A percentile compares a stretch with the other conserved stretches of the same genome.
These are phyloP conservation scores for Electrona antarctica DNA, from an alignment of 2,113 vertebrate species.

Conservation along the genomic window DNA sequence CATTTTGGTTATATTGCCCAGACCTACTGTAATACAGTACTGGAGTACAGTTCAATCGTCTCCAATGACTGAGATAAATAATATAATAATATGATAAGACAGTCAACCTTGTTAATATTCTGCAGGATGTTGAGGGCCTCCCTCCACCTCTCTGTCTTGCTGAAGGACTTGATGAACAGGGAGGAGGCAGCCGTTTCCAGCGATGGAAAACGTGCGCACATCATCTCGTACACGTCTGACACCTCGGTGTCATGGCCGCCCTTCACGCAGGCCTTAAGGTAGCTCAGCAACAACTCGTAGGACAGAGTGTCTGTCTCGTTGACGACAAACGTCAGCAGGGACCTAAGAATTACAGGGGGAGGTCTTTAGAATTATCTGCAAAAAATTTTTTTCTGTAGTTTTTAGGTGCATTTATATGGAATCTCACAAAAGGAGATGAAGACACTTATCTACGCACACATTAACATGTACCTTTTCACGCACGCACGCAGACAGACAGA, in stretches of 20 bases:
- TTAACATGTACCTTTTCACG: too few relatives aligned
- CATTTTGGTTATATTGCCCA: too few relatives aligned
- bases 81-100: background rate
- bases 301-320: constrained; percentile 80
- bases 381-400: background rate
- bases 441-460: too few relatives aligned
- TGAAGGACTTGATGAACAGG: constrained; percentile 86
- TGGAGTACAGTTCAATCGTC: too few relatives aligned
- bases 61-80: too few relatives aligned
- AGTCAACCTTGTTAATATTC: constrained; percentile 79
- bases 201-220: constrained; percentile 83
- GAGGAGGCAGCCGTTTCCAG: constrained; percentile 84
- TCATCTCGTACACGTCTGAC: constrained; percentile 86
- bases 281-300: constrained; percentile 85
- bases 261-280: constrained; percentile 85
- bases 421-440: background rate
- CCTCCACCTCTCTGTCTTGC: constrained; percentile 84
- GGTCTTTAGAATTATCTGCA: background rate
- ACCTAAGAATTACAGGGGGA: constrained; percentile 70
- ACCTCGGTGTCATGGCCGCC: constrained; percentile 82
- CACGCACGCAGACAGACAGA: too few relatives aligned
- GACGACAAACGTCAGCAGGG: constrained; percentile 85
- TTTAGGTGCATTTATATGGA: too few relatives aligned
- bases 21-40: too few relatives aligned
- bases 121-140: constrained; percentile 82